phyloP scores from a whole-genome alignment of 2,797 vertebrate species.

The Myripristis jacobus region DNA sequence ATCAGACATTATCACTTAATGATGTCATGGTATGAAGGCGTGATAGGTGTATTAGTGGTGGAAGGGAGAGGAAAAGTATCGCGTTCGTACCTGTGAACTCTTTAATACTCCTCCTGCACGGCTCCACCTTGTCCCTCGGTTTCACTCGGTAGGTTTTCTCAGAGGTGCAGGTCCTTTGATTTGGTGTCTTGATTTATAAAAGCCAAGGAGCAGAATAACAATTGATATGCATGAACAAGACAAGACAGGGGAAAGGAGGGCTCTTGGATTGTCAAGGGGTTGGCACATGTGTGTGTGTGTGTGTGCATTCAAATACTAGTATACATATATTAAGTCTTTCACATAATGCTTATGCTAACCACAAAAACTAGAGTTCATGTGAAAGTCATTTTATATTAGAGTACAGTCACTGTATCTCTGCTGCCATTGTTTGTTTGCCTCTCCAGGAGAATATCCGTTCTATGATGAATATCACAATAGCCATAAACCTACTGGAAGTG shows the following conservation, averaged over 20 bases:
- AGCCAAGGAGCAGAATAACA: constrained; percentile 60
- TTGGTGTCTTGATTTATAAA: constrained; percentile 58
- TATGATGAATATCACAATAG: constrained; percentile 8
- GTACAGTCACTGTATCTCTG: not conserved
- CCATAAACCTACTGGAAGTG: constrained; percentile 1
- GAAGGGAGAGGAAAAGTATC: constrained; percentile 1
- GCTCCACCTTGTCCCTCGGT: constrained; percentile 20
- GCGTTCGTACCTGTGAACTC: not conserved
- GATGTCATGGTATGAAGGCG: constrained; percentile 7
- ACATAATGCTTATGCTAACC: constrained; percentile 38
- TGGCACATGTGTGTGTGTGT: constrained; percentile 1
- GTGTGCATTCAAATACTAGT: constrained; percentile 14
- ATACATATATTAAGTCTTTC: constrained; percentile 53
- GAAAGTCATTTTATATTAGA: constrained; percentile 44
- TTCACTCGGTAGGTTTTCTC: constrained; percentile 60
- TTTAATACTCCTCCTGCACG: constrained; percentile 19
- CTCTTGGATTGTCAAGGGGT: constrained; percentile 24
- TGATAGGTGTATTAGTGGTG: not conserved
- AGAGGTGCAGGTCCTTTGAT: constrained; percentile 53
- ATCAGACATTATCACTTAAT: constrained; percentile 16
- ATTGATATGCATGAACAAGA: constrained; percentile 42
- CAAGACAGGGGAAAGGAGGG: constrained; percentile 20
- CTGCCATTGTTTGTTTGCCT: constrained; percentile 19
- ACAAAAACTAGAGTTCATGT: constrained; percentile 26
- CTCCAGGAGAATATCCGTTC: constrained; percentile 25